Base-by-base conservation (phyloP, 92 coral and sea anemone genomes). In the Muricea muricata region DNA sequence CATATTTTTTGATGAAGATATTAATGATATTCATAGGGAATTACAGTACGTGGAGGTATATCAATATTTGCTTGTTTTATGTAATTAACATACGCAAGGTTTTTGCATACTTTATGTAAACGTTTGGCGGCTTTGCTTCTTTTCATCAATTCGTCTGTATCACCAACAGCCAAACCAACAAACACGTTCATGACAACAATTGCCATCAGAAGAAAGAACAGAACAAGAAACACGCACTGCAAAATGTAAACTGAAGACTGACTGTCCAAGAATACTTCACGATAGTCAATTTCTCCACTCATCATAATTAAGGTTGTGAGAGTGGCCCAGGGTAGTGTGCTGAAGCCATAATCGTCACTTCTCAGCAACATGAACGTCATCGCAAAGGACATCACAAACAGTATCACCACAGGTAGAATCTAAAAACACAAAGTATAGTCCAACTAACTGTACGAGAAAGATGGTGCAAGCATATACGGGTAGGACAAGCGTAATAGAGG, bases 181-280 rank as follows among this genome's bases (percentile, higher is more conserved):
- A 69, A 41, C 24, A 69, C 46, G 28, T 69, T 69, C 75, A 69
- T 69, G 48, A 69, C 47, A 15, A 69, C 75, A 69, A 69, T 69
- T 6, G 25, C 24, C 52, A 69, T 34, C 12, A 69, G 30, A 33
- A 69, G 47, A 41, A 69, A 34, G 52, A 69, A 69, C 75, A 41
- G 14, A 5, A 69, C 46, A 24, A 69, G 52, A 15, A 35, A 69
- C 1, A 69, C 39, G 5, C 52, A 34, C 24, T 69, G 75, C 0
- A 61, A 25, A 7, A 69, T 14, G 14, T 69, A 34, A 69, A 21
- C 48, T 12, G 52, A 37, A 10, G 75, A 31, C 10, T 41, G 24
- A 37, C 20, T 24, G 50, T 69, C 52, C 1, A 69, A 26, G 23
- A 69, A 69, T 12, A 69, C 75, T 1, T 69, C 75, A 69, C 75